Evolutionary conservation across 2,797 vertebrate species (phyloP).

Genomic region (Lagocephalus sceleratus): DNA sequence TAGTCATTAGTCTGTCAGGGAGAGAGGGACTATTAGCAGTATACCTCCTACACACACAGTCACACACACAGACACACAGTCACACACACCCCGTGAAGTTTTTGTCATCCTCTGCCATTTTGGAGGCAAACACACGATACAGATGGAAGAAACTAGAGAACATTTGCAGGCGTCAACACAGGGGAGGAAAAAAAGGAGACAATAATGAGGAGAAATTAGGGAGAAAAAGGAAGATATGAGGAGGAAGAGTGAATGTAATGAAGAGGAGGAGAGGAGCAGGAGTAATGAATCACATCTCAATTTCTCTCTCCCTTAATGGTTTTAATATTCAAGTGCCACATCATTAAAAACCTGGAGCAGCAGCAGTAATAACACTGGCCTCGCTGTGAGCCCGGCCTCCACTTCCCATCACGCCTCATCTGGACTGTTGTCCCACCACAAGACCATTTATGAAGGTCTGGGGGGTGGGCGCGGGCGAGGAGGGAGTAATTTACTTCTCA

Average conservation of each 20-base stretch:
- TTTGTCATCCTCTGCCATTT: constrained; percentile 55
- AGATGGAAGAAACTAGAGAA: constrained; percentile 34
- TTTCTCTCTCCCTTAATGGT: constrained; percentile 42
- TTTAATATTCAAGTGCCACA: constrained; percentile 58
- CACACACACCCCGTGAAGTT: constrained; percentile 32
- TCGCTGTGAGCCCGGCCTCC: neutral
- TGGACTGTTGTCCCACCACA: neutral
- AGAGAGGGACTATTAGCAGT: constrained; percentile 58
- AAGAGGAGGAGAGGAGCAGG: constrained; percentile 26
- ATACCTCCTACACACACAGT: constrained; percentile 34
- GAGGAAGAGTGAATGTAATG: constrained; percentile 42
- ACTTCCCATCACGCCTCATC: neutral
- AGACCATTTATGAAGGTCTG: no score
- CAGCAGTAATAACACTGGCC: constrained; percentile 16
- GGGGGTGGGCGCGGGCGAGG: no score
- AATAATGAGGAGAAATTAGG: constrained; percentile 18
- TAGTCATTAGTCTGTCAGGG: constrained; percentile 74
- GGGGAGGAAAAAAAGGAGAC: neutral
- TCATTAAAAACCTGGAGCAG: constrained; percentile 50
- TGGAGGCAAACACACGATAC: constrained; percentile 41
- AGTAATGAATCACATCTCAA: constrained; percentile 60
- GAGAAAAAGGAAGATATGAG: constrained; percentile 13
- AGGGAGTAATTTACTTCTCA: no score
- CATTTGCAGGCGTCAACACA: constrained; percentile 37
- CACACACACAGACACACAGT: constrained; percentile 30